phyloP scores from a whole-genome alignment of 2,888 invertebrate genomes.

The Cephus nigrinus region DNA sequence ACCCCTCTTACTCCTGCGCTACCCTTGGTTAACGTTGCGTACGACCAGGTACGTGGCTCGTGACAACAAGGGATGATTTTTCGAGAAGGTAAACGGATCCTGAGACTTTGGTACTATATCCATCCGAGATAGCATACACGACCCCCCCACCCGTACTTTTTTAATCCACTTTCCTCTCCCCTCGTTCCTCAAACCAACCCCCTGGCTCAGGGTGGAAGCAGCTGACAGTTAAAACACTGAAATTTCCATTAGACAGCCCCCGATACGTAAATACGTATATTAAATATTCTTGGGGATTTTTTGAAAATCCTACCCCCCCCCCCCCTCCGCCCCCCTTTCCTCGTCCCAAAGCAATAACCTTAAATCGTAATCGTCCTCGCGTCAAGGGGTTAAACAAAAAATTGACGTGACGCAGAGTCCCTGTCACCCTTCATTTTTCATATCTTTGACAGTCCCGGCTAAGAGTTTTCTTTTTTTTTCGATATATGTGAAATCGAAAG shows the following conservation, averaged over 20 bases:
- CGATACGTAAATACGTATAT: background rate
- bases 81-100: background rate
- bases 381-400: background rate
- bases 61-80: background rate
- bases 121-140: background rate
- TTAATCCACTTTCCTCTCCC: background rate
- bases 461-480: background rate
- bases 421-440: background rate
- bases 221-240: background rate
- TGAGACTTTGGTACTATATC: background rate
- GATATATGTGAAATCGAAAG: background rate
- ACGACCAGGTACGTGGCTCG: conserved; percentile 1
- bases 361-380: background rate
- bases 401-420: background rate
- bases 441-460: background rate
- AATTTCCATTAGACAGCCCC: background rate
- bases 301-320: background rate
- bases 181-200: background rate
- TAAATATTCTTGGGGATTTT: background rate
- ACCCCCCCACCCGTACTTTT: background rate
- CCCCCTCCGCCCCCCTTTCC: no score
- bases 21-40: conserved; percentile 8
- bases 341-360: background rate
- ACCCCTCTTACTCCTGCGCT: conserved; percentile 11
- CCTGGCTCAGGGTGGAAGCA: background rate